Base-by-base conservation (phyloP, 2,113 vertebrate species). In the Serinus canaria region DNA sequence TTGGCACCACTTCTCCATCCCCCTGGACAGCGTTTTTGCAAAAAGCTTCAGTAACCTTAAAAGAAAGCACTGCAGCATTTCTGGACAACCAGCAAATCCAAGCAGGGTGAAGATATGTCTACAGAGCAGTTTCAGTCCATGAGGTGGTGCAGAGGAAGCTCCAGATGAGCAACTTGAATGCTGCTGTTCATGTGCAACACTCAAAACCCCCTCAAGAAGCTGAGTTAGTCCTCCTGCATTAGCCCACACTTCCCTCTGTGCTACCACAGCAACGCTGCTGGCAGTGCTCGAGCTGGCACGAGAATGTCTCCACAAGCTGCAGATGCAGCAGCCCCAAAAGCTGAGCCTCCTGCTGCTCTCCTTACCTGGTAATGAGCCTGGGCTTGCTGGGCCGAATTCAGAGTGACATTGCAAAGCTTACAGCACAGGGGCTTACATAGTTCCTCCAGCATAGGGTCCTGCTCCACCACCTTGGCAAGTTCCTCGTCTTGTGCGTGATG, bases 281-380 rank as follows among this genome's bases (percentile, higher is more conserved):
- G 59, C 83, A 90, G 55, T 8, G 50, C 39, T 63, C 0, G 0
- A 1, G 5, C 73, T 77, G 46, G 44, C 68, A 77, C 11, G 1
- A 58, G 53, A 79, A 52, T 1, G 10, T 46, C 70, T 91, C 52
- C 62, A 52, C 39, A 62, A 77, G 76, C 76, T 90, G 79, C 63
- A 88, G 56, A 87, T 44, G 85, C 70, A 91, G 77, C 78, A 95
- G 73, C 80, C 35, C 76, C 19, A 49, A 63, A 75, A 81, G 30
- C 66, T n/a, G 37, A 37, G 43, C 41, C 69, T 67, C 56, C 77
- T 85, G 69, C 60, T 62, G 24, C 82, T 69, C 44, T 75, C 46
- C 98, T 98, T 96, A 99, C 99, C 99, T 99, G 99, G 97, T 99
- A 99, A 96, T 99, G 99, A 90, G 99, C 99, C 96, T 99, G 99